Percentiles rank a stretch among this genome's conserved stretches.
These are phyloP conservation scores for Cancer borealis DNA, from an alignment of 2,888 invertebrate genomes.

Conservation along the genomic window DNA sequence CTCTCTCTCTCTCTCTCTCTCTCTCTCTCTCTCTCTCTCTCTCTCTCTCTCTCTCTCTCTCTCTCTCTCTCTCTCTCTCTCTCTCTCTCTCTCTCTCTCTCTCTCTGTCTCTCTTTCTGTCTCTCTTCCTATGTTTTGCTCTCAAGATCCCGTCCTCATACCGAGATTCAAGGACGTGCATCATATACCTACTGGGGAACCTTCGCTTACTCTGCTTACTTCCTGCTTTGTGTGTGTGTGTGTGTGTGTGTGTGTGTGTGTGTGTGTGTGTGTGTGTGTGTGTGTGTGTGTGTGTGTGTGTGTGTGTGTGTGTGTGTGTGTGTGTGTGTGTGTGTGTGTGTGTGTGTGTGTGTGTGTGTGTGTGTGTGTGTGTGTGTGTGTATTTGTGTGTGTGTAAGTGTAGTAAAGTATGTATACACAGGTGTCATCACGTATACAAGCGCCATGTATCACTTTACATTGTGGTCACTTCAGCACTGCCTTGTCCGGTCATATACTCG, in stretches of 20 bases:
- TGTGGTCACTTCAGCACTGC: background rate
- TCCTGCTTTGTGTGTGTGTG: background rate
- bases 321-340: background rate
- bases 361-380: background rate
- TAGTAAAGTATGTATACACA: background rate
- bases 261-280: conserved; percentile 20
- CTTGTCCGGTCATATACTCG: background rate
- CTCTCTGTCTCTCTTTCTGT: no score
- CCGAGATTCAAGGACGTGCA: background rate
- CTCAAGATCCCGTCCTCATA: background rate
- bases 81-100: no score
- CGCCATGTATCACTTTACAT: background rate
- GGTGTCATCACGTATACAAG: background rate
- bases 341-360: background rate
- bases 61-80: no score
- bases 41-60: no score
- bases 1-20: background rate
- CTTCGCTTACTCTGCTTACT: background rate
- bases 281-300: background rate
- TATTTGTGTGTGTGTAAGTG: background rate
- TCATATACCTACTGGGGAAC: background rate
- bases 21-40: background rate
- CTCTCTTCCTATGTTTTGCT: background rate
- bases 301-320: background rate
- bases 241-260: conserved; percentile 14